A percentile compares a stretch with the other conserved stretches of the same genome.
Evolutionary conservation across 2,113 vertebrate species (phyloP).

Genomic region (Odontesthes bonariensis): DNA sequence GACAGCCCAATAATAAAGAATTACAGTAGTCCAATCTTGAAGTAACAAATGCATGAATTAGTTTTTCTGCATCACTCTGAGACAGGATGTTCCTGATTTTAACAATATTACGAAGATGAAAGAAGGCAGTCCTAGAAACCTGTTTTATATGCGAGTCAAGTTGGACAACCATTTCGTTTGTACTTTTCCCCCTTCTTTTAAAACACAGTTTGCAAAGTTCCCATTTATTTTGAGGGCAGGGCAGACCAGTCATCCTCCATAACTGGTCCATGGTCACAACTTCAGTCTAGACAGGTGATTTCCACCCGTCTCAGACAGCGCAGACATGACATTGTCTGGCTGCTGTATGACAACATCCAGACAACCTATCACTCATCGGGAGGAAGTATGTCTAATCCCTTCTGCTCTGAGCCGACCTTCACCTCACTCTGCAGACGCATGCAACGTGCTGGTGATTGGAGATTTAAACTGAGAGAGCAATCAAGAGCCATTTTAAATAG

Average conservation of each 20-base stretch:
- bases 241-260: background rate
- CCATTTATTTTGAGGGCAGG: background rate
- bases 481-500: background rate
- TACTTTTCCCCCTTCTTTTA: background rate
- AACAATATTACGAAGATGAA: no score
- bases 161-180: background rate
- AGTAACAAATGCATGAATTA: no score
- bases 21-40: no score
- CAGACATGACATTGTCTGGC: slow-evolving; percentile 9
- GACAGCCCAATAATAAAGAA: no score
- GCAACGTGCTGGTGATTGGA: background rate
- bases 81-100: no score
- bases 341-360: slow-evolving; percentile 28
- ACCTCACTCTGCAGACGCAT: background rate
- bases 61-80: no score
- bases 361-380: slow-evolving; percentile 9
- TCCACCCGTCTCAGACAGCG: slow-evolving; percentile 34
- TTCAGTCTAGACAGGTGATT: slow-evolving; percentile 41
- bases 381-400: slow-evolving; percentile 66
- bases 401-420: slow-evolving; percentile 42
- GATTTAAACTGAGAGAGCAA: background rate
- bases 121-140: no score
- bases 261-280: slow-evolving; percentile 27
- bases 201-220: background rate
- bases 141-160: no score